phyloP scores from a whole-genome alignment of 1,140 invertebrate genomes.

The Platyura marginata region DNA sequence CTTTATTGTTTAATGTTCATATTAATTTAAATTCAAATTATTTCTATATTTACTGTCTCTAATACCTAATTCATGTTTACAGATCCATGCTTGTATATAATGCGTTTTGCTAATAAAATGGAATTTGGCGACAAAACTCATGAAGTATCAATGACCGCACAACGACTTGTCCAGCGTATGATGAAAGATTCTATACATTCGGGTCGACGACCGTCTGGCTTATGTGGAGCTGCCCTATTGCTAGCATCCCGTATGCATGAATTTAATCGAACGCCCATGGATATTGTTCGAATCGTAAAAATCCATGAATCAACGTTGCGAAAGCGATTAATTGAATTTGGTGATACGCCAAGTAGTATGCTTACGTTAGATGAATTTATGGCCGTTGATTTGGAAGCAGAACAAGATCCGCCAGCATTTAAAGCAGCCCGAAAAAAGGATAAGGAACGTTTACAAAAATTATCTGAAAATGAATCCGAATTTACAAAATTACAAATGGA shows the following conservation, averaged over 20 bases:
- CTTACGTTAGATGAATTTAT: conserved; percentile 95
- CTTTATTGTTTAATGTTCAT: too few species aligned
- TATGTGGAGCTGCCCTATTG: conserved; percentile 89
- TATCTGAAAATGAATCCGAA: conserved; percentile 32
- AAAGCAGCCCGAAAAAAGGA: conserved; percentile 76
- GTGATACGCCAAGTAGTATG: conserved; percentile 77
- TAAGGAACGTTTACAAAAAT: conserved; percentile 56
- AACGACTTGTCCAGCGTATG: conserved; percentile 89
- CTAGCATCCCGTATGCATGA: conserved; percentile 87
- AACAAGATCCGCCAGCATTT: conserved; percentile 90
- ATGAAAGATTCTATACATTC: conserved; percentile 95
- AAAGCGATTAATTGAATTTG: conserved; percentile 88
- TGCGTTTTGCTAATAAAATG: conserved; percentile 85
- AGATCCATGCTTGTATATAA: conserved; percentile 91
- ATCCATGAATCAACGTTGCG: conserved; percentile 86
- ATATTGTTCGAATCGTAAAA: conserved; percentile 90
- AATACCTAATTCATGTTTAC: too few species aligned
- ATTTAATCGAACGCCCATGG: conserved; percentile 68
- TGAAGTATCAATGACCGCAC: conserved; percentile 86
- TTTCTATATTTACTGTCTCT: too few species aligned
- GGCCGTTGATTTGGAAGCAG: conserved; percentile 89
- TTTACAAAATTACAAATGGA: conserved; percentile 50
- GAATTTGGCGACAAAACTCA: conserved; percentile 85
- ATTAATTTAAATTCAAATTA: too few species aligned
- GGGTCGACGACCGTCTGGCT: conserved; percentile 83